Evolutionary conservation across 2,888 invertebrate species (phyloP), one percentile per base, ranked within the genome.

Genomic region (Dasypogon diadema): DNA sequence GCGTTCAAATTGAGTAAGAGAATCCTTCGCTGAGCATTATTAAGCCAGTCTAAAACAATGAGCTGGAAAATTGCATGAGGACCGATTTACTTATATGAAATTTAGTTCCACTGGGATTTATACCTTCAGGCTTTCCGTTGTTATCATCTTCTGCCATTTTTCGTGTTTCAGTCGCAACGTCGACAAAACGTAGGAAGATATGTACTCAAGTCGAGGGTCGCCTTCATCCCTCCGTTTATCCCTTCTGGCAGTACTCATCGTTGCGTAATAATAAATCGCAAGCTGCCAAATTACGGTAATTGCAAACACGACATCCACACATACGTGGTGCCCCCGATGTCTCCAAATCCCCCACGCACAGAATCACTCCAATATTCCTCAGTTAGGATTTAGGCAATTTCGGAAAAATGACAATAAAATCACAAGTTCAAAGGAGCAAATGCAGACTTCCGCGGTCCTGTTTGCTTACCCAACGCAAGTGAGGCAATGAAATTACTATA

Each of bases 111-210:
- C n/a, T 18, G 16, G 46, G 70, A 34, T 24, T 68, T 83, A 84
- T 86, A 92, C 93, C 87, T 89, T 90, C 81, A 89, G 91, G 77
- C 94, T 93, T 58, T 92, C 91, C 68, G 85, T 87, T 51, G 88
- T 87, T 79, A 95, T 91, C 90, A 97, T 92, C 87, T 95, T 96
- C 63, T 87, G 84, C 95, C 96, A 98, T 88, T 93, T 94, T 78
- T 97, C 97, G 75, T 90, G 86, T 86, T 96, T 97, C 78, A 95
- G 87, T 83, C 92, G 92, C 80, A 95, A 89, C 6, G 93, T 89
- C 83, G 90, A 91, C 22, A 90, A 85, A 46, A 94, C 85, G 83
- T 92, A 95, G 82, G 92, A 91, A 73, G 92, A 90, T 74, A 98
- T 88, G 84, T 93, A 96, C 80, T 94, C 92, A 77, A 96, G 86